Conservation (phyloP, 1,140 invertebrate species). For the Bombus ignitus region DNA sequence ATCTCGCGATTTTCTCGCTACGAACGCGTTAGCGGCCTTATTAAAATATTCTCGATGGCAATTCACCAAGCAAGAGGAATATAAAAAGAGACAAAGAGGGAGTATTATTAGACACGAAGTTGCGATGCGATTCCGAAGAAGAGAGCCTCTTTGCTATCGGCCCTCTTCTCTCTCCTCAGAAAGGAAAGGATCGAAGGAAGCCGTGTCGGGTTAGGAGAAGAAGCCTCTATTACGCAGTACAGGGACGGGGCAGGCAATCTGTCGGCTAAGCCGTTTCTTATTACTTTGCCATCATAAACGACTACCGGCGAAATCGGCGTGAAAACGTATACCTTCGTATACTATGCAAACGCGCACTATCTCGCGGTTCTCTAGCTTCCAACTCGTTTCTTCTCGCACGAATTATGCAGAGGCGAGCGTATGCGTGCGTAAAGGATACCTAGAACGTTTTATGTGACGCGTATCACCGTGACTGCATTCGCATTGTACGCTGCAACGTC, state of each 20-base stretch:
- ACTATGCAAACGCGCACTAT: background rate
- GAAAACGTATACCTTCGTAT: conserved; percentile 65
- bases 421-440: background rate
- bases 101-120: conserved; percentile 1
- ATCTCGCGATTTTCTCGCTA: no score
- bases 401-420: background rate
- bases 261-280: conserved; percentile 73
- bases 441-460: conserved; percentile 40
- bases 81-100: background rate
- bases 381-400: conserved; percentile 31
- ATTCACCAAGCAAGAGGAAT: background rate
- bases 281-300: conserved; percentile 63
- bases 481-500: conserved; percentile 11
- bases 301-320: conserved; percentile 58
- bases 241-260: conserved; percentile 64
- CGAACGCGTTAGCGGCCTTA: no score
- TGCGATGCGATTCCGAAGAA: background rate
- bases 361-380: background rate
- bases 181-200: conserved; percentile 49
- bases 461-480: conserved; percentile 33
- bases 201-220: conserved; percentile 58
- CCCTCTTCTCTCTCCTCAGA: conserved; percentile 8
- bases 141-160: background rate
- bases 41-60: conserved; percentile 31
- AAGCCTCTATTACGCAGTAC: conserved; percentile 61